phyloP scores from a whole-genome alignment of 1,140 invertebrate species.

The Contarinia nasturtii region DNA sequence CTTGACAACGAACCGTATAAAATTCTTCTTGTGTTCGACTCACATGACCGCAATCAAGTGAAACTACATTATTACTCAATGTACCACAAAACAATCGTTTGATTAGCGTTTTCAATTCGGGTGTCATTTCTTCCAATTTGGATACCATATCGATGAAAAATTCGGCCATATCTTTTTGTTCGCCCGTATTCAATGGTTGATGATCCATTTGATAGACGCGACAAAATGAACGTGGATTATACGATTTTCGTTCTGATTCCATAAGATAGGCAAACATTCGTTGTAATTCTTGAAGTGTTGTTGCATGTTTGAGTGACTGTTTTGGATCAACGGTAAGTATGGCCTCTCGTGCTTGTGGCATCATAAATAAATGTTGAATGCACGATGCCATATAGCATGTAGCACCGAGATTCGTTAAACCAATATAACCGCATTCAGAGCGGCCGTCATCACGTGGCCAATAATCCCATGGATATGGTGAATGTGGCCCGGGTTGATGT shows the following conservation, averaged over 20 bases:
- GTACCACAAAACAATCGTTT: slow-evolving; percentile 85
- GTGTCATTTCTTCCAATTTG: slow-evolving; percentile 90
- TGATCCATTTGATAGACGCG: slow-evolving; percentile 95
- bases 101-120: slow-evolving; percentile 71
- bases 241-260: slow-evolving; percentile 87
- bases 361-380: slow-evolving; percentile 93
- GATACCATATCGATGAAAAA: slow-evolving; percentile 93
- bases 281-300: slow-evolving; percentile 71
- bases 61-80: slow-evolving; percentile 87
- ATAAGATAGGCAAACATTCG: slow-evolving; percentile 88
- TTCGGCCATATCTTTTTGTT: slow-evolving; percentile 97
- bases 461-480: slow-evolving; percentile 87
- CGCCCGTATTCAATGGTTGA: slow-evolving; percentile 84
- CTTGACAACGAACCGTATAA: slow-evolving; percentile 87
- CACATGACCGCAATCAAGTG: slow-evolving; percentile 83
- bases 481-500: slow-evolving; percentile 65
- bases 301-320: slow-evolving; percentile 52
- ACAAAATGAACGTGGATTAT: slow-evolving; percentile 87
- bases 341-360: slow-evolving; percentile 71
- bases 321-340: slow-evolving; percentile 42
- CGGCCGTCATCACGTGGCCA: slow-evolving; percentile 90
- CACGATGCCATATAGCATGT: slow-evolving; percentile 96
- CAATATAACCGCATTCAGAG: slow-evolving; percentile 85
- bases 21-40: slow-evolving; percentile 88
- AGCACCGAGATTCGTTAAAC: slow-evolving; percentile 82